A percentile compares a stretch with the other conserved stretches of the same genome.
phyloP scores from a whole-genome alignment of 2,888 invertebrate species.

The Ypsolopha sequella region DNA sequence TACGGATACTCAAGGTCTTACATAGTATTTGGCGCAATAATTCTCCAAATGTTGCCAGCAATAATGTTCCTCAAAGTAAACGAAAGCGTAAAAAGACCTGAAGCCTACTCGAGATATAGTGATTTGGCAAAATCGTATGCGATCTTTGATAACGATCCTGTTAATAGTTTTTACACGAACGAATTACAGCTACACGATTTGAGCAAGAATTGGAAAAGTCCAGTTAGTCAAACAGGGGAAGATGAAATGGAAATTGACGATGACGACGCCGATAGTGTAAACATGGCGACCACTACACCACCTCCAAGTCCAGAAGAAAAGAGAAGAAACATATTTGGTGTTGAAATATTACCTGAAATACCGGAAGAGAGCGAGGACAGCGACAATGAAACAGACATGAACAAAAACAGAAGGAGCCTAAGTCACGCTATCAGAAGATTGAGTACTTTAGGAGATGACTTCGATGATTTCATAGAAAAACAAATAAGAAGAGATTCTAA shows the following conservation, averaged over 20 bases:
- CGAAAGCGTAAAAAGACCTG: slow-evolving; percentile 29
- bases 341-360: slow-evolving; percentile 66
- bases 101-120: slow-evolving; percentile 44
- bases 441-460: slow-evolving; percentile 59
- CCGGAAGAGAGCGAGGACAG: slow-evolving; percentile 62
- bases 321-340: slow-evolving; percentile 56
- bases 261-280: slow-evolving; percentile 25
- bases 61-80: slow-evolving; percentile 47
- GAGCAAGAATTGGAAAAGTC: slow-evolving; percentile 60
- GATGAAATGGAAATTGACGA: slow-evolving; percentile 18
- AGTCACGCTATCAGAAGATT: slow-evolving; percentile 62
- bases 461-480: slow-evolving; percentile 59
- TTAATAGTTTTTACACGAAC: slow-evolving; percentile 32
- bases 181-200: slow-evolving; percentile 54
- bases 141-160: slow-evolving; percentile 41
- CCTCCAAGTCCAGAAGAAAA: slow-evolving; percentile 61
- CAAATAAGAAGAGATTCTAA: slow-evolving; percentile 48
- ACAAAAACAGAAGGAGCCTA: slow-evolving; percentile 41
- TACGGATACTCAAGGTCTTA: slow-evolving; percentile 48
- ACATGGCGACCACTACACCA: slow-evolving; percentile 37
- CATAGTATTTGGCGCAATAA: slow-evolving; percentile 45
- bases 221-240: slow-evolving; percentile 11
- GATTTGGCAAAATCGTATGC: slow-evolving; percentile 50
- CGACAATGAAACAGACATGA: slow-evolving; percentile 30
- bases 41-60: slow-evolving; percentile 53